phyloP scores from a whole-genome alignment of 2,797 vertebrate species.

The Stomatorhinus walkeri region DNA sequence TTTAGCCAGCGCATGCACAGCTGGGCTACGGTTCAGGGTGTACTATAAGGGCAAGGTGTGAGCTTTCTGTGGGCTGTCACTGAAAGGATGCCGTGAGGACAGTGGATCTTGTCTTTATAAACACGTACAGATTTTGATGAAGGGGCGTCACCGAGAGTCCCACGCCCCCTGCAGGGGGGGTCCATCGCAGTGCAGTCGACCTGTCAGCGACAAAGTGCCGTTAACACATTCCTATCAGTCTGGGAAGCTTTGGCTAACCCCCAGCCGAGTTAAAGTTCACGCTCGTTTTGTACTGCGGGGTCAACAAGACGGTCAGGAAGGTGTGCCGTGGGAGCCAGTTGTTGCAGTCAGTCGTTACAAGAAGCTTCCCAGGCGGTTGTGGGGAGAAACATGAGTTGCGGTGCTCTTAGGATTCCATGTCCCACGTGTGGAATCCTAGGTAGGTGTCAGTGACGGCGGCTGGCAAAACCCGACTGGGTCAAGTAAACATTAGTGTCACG shows the following conservation, averaged over 20 bases:
- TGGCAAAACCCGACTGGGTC: neutral
- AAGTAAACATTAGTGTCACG: neutral
- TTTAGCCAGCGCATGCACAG: neutral
- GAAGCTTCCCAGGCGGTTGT: neutral
- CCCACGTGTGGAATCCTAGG: neutral
- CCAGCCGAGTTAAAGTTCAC: neutral
- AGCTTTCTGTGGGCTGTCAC: neutral
- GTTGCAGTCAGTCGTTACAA: neutral
- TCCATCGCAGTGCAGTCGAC: neutral
- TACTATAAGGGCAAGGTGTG: neutral
- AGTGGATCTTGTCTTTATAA: neutral
- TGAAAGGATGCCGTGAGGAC: neutral
- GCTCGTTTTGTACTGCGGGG: neutral
- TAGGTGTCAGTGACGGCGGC: neutral
- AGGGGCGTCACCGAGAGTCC: neutral
- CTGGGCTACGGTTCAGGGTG: neutral
- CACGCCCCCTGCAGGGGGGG: neutral
- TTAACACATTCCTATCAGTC: neutral
- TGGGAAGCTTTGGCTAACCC: neutral
- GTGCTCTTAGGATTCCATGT: neutral
- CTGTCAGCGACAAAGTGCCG: neutral
- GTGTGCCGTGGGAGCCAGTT: slow-evolving; percentile 8
- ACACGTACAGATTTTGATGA: neutral
- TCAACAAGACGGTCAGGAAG: neutral
- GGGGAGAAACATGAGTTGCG: slow-evolving; percentile 1